Evolutionary conservation across 2,113 vertebrate genomes (phyloP), one percentile per base, ranked within the genome.

Genomic region (Plecotus auritus): DNA sequence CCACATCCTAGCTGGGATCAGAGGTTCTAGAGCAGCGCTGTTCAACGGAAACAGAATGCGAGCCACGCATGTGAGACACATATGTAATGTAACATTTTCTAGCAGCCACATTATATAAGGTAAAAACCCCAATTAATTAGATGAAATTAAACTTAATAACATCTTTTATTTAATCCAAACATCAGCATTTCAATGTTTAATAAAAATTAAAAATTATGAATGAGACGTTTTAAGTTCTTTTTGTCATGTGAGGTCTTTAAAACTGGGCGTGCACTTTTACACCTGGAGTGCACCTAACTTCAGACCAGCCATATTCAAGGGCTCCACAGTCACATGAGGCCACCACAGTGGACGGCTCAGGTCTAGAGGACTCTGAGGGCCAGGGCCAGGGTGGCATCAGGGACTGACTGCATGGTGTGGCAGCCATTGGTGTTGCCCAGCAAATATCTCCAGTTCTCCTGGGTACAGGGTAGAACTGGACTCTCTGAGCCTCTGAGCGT

Each of bases 261-360:
- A 54, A 20, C 4, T 28, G 37, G 35, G 73, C 1, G n/a, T 80
- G 82, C 2, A 37, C n/a, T 85, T 49, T 49, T 2, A 54, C 2
- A 59, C 17, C 2, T 18, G 10, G n/a, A 8, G 54, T 42, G n/a
- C 17, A n/a, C 32, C 30, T 66, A n/a, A 40, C 66, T 18, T 56
- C 0, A 2, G 28, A 40, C 12, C 10, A 30, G 51, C 4, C 42
- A 12, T 14, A 8, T 64, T 76, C 77, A 84, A 70, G 72, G 0
- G 9, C 51, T 70, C 49, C 0, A 18, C 17, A 35, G 26, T 40
- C 30, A 2, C 22, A 0, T 7, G n/a, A 5, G 10, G 3, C 32
- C 28, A 2, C 54, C 1, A 0, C 6, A 18, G 20, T 6, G 49
- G 42, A 70, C 0, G 4, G 35, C 51, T 8, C 7, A 9, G 17